Evolutionary conservation across 2,797 vertebrate genomes (phyloP).

Genomic region (Pipistrellus kuhlii): DNA sequence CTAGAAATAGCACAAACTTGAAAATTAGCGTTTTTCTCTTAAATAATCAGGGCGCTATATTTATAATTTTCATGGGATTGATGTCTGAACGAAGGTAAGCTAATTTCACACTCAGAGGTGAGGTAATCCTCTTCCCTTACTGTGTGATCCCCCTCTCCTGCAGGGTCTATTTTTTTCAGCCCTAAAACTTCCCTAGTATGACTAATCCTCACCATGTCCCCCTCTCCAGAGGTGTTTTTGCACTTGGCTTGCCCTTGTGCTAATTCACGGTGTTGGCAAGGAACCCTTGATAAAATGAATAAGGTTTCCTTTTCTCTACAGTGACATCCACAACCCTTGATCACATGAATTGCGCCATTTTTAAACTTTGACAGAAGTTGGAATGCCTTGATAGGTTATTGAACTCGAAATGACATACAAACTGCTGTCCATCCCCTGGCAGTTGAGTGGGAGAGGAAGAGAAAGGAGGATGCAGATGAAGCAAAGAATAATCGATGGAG

Average conservation of each 20-base stretch:
- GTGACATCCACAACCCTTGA: conserved; percentile 57
- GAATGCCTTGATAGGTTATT: conserved; percentile 50
- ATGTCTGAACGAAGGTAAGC: conserved; percentile 74
- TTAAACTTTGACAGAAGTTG: conserved; percentile 49
- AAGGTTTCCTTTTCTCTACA: conserved; percentile 64
- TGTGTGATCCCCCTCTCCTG: not conserved
- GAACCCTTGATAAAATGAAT: conserved; percentile 11
- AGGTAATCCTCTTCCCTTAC: not conserved
- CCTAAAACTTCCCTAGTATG: conserved; percentile 64
- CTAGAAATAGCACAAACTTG: conserved; percentile 80
- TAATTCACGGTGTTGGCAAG: conserved; percentile 63
- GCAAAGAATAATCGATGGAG: not conserved
- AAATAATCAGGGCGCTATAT: conserved; percentile 77
- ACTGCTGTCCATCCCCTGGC: not conserved
- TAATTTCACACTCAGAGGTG: conserved; percentile 71
- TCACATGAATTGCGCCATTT: conserved; percentile 49
- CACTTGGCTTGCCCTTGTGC: conserved; percentile 70
- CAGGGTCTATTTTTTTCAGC: conserved; percentile 47
- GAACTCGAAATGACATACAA: conserved; percentile 52
- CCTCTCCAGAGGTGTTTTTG: conserved; percentile 39
- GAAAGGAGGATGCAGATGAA: conserved; percentile 16
- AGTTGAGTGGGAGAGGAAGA: not conserved
- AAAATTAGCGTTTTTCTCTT: conserved; percentile 79
- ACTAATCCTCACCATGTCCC: conserved; percentile 43
- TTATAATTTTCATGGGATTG: conserved; percentile 73